These are phyloP conservation scores for Threskiornis aethiopicus DNA, from an alignment of 2,797 vertebrate species.

Conservation along the genomic window DNA sequence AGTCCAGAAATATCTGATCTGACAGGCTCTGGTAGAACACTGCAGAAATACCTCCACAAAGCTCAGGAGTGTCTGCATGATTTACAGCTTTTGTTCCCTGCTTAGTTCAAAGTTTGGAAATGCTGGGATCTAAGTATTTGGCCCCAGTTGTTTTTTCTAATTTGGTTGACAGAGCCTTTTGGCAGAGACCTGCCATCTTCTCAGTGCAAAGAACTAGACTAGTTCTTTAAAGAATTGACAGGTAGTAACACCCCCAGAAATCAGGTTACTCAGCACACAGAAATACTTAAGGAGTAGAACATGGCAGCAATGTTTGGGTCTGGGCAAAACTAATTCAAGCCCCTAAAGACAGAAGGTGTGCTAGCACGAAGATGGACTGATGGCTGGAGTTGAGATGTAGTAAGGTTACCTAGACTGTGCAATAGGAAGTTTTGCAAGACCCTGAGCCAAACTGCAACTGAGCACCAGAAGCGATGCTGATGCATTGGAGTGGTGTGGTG, in stretches of 20 bases:
- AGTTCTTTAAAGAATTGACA: background rate
- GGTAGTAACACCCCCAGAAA: background rate
- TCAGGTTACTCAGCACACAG: background rate
- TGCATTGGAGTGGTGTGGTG: background rate
- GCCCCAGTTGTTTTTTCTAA: background rate
- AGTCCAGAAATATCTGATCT: slow-evolving; percentile 37
- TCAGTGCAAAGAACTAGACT: background rate
- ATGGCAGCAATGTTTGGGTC: background rate
- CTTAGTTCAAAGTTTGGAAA: background rate
- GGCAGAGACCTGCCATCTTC: background rate
- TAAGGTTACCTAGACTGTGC: background rate
- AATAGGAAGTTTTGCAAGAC: background rate
- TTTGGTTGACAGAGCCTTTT: background rate
- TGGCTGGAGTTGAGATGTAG: background rate
- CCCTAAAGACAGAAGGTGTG: background rate
- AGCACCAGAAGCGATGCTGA: background rate
- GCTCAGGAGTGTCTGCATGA: background rate
- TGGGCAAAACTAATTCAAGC: background rate
- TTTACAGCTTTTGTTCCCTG: background rate
- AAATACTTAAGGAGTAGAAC: background rate
- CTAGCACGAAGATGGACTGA: background rate
- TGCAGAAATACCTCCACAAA: background rate
- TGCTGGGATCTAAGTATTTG: background rate
- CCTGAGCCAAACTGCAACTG: background rate
- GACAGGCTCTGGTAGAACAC: background rate